phyloP scores from a whole-genome alignment of 2,113 vertebrate genomes.

The Xenopus laevis region DNA sequence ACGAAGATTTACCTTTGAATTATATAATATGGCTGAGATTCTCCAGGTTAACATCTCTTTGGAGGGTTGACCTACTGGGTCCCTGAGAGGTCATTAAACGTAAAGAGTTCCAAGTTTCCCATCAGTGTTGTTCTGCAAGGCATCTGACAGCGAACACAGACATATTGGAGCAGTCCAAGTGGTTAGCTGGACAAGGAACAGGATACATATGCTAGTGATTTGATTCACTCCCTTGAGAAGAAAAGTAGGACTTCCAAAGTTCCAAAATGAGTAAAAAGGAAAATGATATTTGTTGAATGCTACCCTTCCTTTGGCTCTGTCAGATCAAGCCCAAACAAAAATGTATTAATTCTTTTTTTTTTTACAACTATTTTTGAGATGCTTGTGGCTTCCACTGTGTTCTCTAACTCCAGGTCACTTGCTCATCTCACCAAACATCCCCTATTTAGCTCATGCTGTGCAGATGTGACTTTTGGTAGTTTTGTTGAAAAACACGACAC shows the following conservation, averaged over 20 bases:
- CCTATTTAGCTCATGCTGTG: conserved; percentile 38
- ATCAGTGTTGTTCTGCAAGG: conserved; percentile 53
- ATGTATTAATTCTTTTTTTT: conserved; percentile 17
- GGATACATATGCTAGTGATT: conserved; percentile 64
- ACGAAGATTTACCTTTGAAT: conserved; percentile 37
- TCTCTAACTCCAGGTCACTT: conserved; percentile 38
- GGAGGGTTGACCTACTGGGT: conserved; percentile 20
- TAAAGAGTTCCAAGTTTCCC: conserved; percentile 24
- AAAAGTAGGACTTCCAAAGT: conserved; percentile 49
- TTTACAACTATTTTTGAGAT: conserved; percentile 27
- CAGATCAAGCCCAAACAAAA: background rate
- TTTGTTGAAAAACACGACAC: conserved; percentile 15
- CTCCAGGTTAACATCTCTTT: conserved; percentile 27
- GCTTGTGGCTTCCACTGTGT: conserved; percentile 11
- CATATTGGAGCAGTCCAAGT: conserved; percentile 59
- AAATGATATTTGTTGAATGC: conserved; percentile 7
- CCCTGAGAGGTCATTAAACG: conserved; percentile 35
- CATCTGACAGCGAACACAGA: conserved; percentile 68
- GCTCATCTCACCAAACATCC: conserved; percentile 43
- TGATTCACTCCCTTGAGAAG: conserved; percentile 48
- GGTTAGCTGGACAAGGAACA: conserved; percentile 61
- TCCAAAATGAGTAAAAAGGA: conserved; percentile 48
- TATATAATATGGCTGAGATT: conserved; percentile 26
- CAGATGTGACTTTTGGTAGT: conserved; percentile 34
- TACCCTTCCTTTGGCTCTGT: conserved; percentile 12